Conservation (phyloP, 1,140 invertebrate species). For the Zophobas morio region DNA sequence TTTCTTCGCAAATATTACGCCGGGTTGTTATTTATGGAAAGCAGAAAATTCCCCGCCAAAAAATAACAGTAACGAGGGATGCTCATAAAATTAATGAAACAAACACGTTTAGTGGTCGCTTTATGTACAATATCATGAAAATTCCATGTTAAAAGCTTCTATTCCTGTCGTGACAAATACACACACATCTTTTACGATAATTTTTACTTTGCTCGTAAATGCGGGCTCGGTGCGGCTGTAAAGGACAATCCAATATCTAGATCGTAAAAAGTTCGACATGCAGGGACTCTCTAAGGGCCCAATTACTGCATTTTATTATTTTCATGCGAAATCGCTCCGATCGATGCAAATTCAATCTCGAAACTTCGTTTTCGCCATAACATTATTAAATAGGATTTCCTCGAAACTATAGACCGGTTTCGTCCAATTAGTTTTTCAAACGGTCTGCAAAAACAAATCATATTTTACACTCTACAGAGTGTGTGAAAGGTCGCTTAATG, state of each 20-base stretch:
- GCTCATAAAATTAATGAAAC: slow-evolving; percentile 6
- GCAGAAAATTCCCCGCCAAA: background rate
- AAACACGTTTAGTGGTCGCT: slow-evolving; percentile 7
- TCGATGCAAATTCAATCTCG: slow-evolving; percentile 12
- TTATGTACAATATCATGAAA: slow-evolving; percentile 12
- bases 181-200: slow-evolving; percentile 24
- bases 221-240: slow-evolving; percentile 7
- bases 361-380: background rate
- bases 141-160: slow-evolving; percentile 13
- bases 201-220: slow-evolving; percentile 32
- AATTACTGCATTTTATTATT: slow-evolving; percentile 12
- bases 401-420: background rate
- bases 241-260: slow-evolving; percentile 10
- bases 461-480: too few relatives aligned
- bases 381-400: background rate
- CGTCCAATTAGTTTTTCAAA: too few relatives aligned
- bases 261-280: slow-evolving; percentile 11
- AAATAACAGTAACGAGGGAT: slow-evolving; percentile 10
- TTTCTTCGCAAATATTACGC: slow-evolving; percentile 2
- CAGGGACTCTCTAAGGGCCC: background rate
- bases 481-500: too few relatives aligned
- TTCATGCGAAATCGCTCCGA: background rate
- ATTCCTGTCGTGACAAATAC: slow-evolving; percentile 34
- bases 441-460: too few relatives aligned
- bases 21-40: slow-evolving; percentile 17